These are phyloP conservation scores for Myopa tessellatipennis DNA, from an alignment of 2,888 invertebrate genomes.

Conservation along the genomic window DNA sequence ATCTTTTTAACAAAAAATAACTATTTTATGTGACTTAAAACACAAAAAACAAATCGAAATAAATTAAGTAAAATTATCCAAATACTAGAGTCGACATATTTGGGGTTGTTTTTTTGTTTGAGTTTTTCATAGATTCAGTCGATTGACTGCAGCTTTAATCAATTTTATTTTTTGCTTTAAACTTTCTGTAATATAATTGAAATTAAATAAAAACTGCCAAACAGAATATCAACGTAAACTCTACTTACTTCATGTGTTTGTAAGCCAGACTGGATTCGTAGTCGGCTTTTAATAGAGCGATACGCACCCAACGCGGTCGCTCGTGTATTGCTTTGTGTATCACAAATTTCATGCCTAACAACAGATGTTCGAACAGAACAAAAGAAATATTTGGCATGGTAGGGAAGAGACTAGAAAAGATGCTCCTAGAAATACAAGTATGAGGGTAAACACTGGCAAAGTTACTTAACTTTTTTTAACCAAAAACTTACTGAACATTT, in stretches of 20 bases:
- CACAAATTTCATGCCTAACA: slow-evolving; percentile 74
- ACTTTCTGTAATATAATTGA: slow-evolving; percentile 55
- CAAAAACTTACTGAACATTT: slow-evolving; percentile 69
- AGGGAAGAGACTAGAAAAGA: slow-evolving; percentile 61
- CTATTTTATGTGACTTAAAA: too few species aligned
- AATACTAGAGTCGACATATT: background rate
- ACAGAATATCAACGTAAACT: background rate
- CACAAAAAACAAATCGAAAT: too few species aligned
- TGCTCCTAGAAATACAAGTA: slow-evolving; percentile 54
- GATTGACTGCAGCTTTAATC: slow-evolving; percentile 47
- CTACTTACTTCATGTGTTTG: slow-evolving; percentile 67
- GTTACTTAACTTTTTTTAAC: background rate
- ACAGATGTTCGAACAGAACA: slow-evolving; percentile 77
- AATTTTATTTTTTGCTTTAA: slow-evolving; percentile 59
- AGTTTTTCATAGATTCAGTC: background rate
- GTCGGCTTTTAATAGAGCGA: slow-evolving; percentile 73
- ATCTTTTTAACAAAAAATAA: too few species aligned
- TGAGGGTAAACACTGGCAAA: background rate
- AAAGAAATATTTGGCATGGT: slow-evolving; percentile 69
- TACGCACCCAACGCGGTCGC: slow-evolving; percentile 76
- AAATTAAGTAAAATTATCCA: background rate
- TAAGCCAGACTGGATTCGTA: slow-evolving; percentile 75
- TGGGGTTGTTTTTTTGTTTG: background rate
- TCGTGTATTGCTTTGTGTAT: slow-evolving; percentile 78
- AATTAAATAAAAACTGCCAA: slow-evolving; percentile 18